These are phyloP conservation scores for Sandelia bainsii DNA, from an alignment of 2,797 vertebrate genomes.

Conservation along the genomic window DNA sequence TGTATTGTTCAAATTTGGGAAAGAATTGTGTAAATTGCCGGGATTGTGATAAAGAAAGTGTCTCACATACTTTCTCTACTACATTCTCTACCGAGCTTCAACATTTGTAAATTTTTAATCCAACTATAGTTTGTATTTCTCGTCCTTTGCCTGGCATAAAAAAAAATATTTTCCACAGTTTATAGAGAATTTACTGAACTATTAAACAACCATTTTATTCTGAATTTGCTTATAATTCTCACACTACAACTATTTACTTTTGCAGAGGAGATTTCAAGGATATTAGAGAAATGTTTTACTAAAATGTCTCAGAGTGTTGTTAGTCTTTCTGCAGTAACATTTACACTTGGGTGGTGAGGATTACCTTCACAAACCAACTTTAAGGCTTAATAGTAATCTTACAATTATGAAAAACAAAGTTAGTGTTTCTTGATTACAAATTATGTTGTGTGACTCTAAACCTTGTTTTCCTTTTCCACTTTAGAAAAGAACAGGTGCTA, in stretches of 20 bases:
- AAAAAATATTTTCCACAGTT: background rate
- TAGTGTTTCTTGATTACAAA: background rate
- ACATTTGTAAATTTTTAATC: no score
- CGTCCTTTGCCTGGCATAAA: background rate
- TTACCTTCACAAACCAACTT: background rate
- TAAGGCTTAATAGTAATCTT: background rate
- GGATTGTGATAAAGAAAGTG: background rate
- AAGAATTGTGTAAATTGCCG: background rate
- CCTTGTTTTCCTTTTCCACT: slow-evolving; percentile 5
- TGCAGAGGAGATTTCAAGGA: background rate
- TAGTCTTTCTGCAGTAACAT: background rate
- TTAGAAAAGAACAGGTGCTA: background rate
- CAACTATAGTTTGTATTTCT: no score
- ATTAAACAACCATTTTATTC: background rate
- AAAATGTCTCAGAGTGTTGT: background rate
- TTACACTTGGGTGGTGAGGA: no score
- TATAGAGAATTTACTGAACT: no score
- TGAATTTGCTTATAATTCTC: background rate
- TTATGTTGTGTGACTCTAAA: background rate
- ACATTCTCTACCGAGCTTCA: background rate
- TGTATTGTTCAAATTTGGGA: background rate
- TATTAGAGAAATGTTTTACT: background rate
- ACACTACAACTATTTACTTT: background rate
- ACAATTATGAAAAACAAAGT: background rate
- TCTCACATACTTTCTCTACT: background rate